A percentile compares a stretch with the other conserved stretches of the same genome.
phyloP scores from a whole-genome alignment of 2,113 vertebrate species.

The Pseudonaja textilis region DNA sequence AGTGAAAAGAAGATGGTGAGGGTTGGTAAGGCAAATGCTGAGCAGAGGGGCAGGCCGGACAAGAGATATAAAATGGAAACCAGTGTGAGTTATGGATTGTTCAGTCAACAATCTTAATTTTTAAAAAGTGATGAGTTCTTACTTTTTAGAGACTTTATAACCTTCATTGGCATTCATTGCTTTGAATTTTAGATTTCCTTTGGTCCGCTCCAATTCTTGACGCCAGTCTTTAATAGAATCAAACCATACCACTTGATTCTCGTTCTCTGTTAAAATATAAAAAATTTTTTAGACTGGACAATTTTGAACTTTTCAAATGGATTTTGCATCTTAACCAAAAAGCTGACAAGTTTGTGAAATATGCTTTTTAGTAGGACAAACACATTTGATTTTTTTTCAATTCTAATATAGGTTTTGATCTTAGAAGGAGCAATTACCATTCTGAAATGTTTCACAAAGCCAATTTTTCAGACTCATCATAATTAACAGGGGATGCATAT shows the following conservation, averaged over 20 bases:
- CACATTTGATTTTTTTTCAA: background rate
- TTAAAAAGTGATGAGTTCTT: constrained; percentile 29
- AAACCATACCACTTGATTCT: constrained; percentile 78
- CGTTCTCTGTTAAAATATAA: constrained; percentile 45
- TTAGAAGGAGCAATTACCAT: background rate
- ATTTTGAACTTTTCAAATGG: background rate
- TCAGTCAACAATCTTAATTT: background rate
- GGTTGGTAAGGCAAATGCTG: background rate
- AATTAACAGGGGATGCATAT: background rate
- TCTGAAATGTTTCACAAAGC: background rate
- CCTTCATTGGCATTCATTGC: constrained; percentile 73
- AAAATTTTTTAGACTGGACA: background rate
- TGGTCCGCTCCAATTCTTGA: constrained; percentile 80
- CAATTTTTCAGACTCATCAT: background rate
- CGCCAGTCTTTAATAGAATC: constrained; percentile 79
- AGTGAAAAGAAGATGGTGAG: background rate
- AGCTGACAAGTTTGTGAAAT: background rate
- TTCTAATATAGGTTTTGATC: background rate
- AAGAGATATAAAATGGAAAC: background rate
- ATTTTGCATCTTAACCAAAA: background rate
- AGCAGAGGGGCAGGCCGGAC: background rate
- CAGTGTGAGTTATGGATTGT: background rate
- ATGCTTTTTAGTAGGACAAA: background rate
- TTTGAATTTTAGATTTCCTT: constrained; percentile 74
- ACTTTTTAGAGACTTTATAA: constrained; percentile 76